phyloP scores from a whole-genome alignment of 2,113 vertebrate species.

The Lampris incognitus region DNA sequence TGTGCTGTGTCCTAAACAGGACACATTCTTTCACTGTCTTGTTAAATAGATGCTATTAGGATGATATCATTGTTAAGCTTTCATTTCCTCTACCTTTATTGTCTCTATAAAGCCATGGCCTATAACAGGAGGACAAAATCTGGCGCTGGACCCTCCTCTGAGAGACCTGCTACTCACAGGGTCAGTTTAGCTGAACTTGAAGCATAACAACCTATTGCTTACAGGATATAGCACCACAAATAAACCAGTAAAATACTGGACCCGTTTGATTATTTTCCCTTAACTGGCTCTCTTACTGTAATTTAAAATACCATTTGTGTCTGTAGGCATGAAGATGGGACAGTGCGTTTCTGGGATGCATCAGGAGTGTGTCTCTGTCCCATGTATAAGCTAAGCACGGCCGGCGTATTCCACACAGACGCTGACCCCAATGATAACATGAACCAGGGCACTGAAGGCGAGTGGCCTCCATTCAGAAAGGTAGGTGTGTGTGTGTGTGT shows the following conservation, averaged over 20 bases:
- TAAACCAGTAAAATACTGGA: not conserved
- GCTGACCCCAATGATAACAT: constrained; percentile 92
- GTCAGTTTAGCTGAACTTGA: constrained; percentile 74
- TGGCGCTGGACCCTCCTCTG: constrained; percentile 91
- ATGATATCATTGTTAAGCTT: constrained; percentile 37
- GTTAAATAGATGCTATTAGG: not conserved
- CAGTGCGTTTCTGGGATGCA: constrained; percentile 96
- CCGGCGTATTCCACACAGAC: constrained; percentile 91
- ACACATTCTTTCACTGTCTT: constrained; percentile 26
- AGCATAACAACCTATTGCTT: not conserved
- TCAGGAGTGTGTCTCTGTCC: constrained; percentile 94
- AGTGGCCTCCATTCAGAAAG: constrained; percentile 97
- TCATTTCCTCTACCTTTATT: constrained; percentile 17
- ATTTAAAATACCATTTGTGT: not conserved
- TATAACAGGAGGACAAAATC: constrained; percentile 90
- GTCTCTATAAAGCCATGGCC: constrained; percentile 88
- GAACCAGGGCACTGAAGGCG: constrained; percentile 89
- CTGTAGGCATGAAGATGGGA: constrained; percentile 93
- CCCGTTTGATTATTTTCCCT: not conserved
- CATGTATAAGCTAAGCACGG: constrained; percentile 94
- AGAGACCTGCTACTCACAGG: constrained; percentile 97
- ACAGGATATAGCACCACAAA: not conserved
- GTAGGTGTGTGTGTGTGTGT: constrained; percentile 67
- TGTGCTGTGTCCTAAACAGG: not conserved
- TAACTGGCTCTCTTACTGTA: not conserved